These are phyloP conservation scores for Saccopteryx leptura DNA, from an alignment of 2,113 vertebrate species.

Conservation along the genomic window DNA sequence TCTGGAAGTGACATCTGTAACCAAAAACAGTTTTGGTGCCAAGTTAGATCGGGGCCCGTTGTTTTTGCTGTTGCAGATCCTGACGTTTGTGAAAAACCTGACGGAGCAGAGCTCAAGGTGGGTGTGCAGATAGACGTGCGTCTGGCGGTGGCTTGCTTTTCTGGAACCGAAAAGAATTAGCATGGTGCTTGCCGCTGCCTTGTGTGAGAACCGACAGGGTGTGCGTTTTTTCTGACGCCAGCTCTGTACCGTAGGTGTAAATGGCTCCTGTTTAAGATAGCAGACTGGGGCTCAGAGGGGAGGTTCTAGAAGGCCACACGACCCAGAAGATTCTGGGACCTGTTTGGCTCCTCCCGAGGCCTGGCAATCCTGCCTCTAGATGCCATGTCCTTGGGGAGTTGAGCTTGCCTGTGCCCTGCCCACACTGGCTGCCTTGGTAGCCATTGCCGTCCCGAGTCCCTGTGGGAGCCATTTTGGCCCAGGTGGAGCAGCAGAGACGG, in stretches of 20 bases:
- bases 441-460: accelerated
- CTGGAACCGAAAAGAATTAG: accelerated
- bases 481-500: accelerated
- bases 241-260: accelerated
- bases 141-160: accelerated
- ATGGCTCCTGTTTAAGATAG: not conserved
- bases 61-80: accelerated
- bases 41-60: accelerated
- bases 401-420: not conserved
- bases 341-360: accelerated
- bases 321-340: not conserved
- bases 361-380: not conserved
- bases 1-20: not conserved
- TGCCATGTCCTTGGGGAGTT: not conserved
- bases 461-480: accelerated
- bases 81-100: accelerated
- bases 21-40: accelerated
- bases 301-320: not conserved
- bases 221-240: accelerated
- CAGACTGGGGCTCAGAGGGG: not conserved
- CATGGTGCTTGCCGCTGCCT: accelerated
- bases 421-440: accelerated
- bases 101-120: not conserved
- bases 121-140: accelerated
- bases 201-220: not conserved